Percentiles rank a stretch among this genome's conserved stretches.
phyloP scores from a whole-genome alignment of 2,113 vertebrate genomes.

The Rhinopomastus cyanomelas region DNA sequence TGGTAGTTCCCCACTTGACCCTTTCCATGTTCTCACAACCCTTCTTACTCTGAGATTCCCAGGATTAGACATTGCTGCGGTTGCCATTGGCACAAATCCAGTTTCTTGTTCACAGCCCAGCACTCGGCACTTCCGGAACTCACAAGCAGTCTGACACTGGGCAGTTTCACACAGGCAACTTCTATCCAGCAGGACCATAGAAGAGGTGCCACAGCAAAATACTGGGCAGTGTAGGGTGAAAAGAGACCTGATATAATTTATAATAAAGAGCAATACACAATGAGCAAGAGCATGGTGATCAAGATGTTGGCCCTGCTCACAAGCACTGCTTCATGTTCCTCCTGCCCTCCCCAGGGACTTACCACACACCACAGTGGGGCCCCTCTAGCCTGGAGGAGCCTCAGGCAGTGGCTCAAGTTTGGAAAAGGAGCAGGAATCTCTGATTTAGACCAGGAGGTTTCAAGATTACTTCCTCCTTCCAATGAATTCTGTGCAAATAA shows the following conservation, averaged over 20 bases:
- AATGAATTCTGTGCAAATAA: background rate
- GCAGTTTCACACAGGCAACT: background rate
- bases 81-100: background rate
- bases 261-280: fast-evolving
- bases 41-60: background rate
- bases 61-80: fast-evolving
- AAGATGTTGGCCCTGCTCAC: background rate
- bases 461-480: background rate
- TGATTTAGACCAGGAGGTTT: background rate
- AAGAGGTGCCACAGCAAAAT: background rate
- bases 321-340: fast-evolving
- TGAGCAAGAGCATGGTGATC: fast-evolving
- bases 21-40: background rate
- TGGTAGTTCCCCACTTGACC: background rate
- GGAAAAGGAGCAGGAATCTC: background rate
- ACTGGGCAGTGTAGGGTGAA: background rate
- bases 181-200: background rate
- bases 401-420: background rate
- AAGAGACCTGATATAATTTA: background rate
- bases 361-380: background rate
- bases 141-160: background rate
- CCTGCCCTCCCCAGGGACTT: background rate
- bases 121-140: background rate
- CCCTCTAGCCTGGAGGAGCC: background rate
- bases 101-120: background rate